phyloP scores from a whole-genome alignment of 2,113 vertebrate species.

The Dolichotis patagonum region DNA sequence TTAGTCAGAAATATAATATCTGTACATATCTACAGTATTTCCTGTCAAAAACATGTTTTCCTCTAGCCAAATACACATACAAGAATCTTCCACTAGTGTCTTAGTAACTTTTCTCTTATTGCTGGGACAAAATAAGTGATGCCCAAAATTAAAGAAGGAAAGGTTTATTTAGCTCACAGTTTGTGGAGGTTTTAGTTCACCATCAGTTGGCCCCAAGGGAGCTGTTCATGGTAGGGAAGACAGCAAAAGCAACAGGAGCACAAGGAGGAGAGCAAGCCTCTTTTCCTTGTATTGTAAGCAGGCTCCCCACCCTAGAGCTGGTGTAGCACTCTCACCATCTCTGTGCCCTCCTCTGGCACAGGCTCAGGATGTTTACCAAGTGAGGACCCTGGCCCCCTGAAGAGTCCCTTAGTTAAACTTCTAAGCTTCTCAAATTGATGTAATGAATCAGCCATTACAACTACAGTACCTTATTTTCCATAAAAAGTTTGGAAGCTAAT shows the following conservation, averaged over 20 bases:
- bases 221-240: not conserved
- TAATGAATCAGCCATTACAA: not conserved
- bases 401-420: not conserved
- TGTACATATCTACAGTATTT: not conserved
- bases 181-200: not conserved
- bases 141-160: not conserved
- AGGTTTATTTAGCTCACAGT: not conserved
- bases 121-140: not conserved
- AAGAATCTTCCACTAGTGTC: not conserved
- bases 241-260: not conserved
- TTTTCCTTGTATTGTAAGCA: not conserved
- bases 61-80: not conserved
- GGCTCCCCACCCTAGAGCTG: no score
- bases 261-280: not conserved
- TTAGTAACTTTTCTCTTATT: not conserved
- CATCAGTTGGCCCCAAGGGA: not conserved
- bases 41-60: not conserved
- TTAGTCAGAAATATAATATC: not conserved
- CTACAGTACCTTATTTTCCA: not conserved
- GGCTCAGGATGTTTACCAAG: not conserved
- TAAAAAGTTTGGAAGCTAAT: not conserved
- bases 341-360: not conserved
- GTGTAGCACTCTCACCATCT: not conserved
- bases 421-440: not conserved
- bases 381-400: not conserved